These are phyloP conservation scores for Synergus japonicus DNA, from an alignment of 2,888 invertebrate species.

Conservation along the genomic window DNA sequence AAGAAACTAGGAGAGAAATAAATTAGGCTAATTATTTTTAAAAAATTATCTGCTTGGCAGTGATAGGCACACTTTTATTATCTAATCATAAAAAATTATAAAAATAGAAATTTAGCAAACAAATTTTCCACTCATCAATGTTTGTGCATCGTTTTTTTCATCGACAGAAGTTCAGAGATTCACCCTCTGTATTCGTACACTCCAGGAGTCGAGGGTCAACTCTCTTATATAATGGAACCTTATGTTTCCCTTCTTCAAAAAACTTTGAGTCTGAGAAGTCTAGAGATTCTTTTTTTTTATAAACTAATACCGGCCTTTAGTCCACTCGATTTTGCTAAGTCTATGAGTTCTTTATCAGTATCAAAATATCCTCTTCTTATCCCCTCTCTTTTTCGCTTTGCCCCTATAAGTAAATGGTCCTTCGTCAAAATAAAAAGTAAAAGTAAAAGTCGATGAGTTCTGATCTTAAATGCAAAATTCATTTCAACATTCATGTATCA, in stretches of 20 bases:
- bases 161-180: background rate
- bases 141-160: background rate
- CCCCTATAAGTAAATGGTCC: slow-evolving; percentile 6
- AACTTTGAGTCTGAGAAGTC: background rate
- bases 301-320: slow-evolving; percentile 17
- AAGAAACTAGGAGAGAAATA: background rate
- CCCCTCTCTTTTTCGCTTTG: background rate
- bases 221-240: background rate
- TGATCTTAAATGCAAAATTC: background rate
- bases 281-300: background rate
- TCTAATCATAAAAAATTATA: background rate
- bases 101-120: background rate
- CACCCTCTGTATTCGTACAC: slow-evolving; percentile 5
- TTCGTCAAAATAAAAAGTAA: slow-evolving; percentile 7
- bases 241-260: background rate
- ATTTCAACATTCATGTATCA: background rate
- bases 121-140: background rate
- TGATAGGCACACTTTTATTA: background rate
- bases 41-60: background rate
- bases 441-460: background rate
- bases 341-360: background rate
- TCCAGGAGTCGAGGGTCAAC: background rate
- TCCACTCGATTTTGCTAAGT: slow-evolving; percentile 21
- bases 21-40: background rate
- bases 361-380: background rate